These are phyloP conservation scores for Lithosia quadra DNA, from an alignment of 2,888 invertebrate genomes.

Conservation along the genomic window DNA sequence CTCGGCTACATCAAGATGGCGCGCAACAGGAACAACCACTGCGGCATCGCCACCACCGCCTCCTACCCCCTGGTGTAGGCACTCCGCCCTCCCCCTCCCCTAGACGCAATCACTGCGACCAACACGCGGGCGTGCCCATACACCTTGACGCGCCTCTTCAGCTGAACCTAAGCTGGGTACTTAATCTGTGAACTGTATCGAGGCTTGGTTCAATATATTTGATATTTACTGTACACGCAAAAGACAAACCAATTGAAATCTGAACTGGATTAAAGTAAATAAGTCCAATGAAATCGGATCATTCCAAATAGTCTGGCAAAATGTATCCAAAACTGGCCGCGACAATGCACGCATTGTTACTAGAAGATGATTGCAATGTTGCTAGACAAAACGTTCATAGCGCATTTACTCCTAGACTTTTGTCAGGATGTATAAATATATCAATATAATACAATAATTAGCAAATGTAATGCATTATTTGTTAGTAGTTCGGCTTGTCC, in stretches of 20 bases:
- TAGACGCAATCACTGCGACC: too few species aligned
- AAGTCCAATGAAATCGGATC: background rate
- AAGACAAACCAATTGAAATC: background rate
- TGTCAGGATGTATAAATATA: background rate
- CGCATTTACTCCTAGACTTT: background rate
- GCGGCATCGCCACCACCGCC: constrained; percentile 94
- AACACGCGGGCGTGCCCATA: background rate
- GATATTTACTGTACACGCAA: background rate
- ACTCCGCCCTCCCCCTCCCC: background rate
- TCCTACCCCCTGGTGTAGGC: constrained; percentile 94
- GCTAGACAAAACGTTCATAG: background rate
- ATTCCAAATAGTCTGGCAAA: background rate
- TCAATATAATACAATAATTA: constrained; percentile 10
- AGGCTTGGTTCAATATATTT: background rate
- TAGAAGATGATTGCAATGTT: too few species aligned
- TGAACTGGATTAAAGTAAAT: background rate
- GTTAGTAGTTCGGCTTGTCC: background rate
- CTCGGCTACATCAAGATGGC: constrained; percentile 96
- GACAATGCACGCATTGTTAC: background rate
- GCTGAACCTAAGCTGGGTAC: background rate
- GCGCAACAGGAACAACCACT: constrained; percentile 93
- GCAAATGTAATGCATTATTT: constrained; percentile 8
- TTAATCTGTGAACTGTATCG: background rate
- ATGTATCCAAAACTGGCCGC: background rate
- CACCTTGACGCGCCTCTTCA: background rate